These are phyloP conservation scores for Lithobates pipiens DNA, from an alignment of 2,797 vertebrate species.

Conservation along the genomic window DNA sequence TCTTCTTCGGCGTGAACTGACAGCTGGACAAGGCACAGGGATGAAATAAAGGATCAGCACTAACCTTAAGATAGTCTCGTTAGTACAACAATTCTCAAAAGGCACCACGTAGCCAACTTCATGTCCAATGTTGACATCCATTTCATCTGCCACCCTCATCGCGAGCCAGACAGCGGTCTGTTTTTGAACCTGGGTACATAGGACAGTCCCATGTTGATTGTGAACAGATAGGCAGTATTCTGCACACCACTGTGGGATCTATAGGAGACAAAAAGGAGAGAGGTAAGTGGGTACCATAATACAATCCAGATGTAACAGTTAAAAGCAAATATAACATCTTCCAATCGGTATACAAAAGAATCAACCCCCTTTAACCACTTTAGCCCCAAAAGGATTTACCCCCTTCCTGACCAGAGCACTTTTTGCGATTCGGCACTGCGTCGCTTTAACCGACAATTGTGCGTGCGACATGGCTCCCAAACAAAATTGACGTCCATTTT, in stretches of 20 bases:
- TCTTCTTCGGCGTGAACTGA: neutral
- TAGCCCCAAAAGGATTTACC: no score
- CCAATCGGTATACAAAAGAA: no score
- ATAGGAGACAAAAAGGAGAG: slow-evolving; percentile 21
- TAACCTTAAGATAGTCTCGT: slow-evolving; percentile 91
- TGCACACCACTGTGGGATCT: slow-evolving; percentile 97
- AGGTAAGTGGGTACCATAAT: neutral
- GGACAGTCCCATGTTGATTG: slow-evolving; percentile 86
- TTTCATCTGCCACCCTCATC: slow-evolving; percentile 91
- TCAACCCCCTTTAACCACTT: no score
- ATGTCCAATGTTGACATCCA: slow-evolving; percentile 94
- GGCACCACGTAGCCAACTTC: slow-evolving; percentile 93
- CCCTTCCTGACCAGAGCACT: no score
- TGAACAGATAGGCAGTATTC: slow-evolving; percentile 88
- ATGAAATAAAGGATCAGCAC: slow-evolving; percentile 13
- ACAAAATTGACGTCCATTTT: no score
- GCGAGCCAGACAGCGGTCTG: slow-evolving; percentile 88
- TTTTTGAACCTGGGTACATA: slow-evolving; percentile 87
- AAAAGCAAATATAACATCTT: neutral
- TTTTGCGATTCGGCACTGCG: no score
- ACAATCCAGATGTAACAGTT: neutral
- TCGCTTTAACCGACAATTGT: no score
- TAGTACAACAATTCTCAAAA: slow-evolving; percentile 90
- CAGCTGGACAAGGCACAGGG: slow-evolving; percentile 20
- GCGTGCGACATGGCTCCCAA: no score